Conservation (phyloP, 1,140 invertebrate species). For the Zaprionus nigranus region DNA sequence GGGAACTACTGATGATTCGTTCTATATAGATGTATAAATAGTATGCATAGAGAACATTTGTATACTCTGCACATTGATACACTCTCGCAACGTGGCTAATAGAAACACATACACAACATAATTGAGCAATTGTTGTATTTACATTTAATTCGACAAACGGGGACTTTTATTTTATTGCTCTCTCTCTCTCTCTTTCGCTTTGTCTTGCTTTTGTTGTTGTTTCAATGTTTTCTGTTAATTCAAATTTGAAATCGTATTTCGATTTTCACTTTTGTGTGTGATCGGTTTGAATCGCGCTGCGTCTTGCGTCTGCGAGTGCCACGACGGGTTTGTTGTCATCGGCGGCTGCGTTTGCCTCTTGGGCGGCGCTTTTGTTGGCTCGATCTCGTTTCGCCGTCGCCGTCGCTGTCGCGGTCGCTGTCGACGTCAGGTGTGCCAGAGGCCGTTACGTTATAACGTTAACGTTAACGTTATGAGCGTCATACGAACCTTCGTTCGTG, state of each 20-base stretch:
- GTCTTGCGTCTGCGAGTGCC: constrained; percentile 78
- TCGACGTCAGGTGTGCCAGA: constrained; percentile 36
- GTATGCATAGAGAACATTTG: neutral
- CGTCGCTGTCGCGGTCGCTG: constrained; percentile 3
- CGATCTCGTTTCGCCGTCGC: constrained; percentile 66
- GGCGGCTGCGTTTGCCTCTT: constrained; percentile 73
- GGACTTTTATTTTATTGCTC: neutral
- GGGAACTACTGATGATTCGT: constrained; percentile 26
- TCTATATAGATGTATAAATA: neutral
- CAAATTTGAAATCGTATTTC: constrained; percentile 15
- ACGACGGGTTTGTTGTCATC: constrained; percentile 79
- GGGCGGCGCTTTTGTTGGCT: constrained; percentile 72
- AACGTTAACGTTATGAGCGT: no score
- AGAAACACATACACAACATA: constrained; percentile 11
- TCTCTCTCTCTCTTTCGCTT: neutral
- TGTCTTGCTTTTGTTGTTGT: neutral
- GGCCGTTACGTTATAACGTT: constrained; percentile 44
- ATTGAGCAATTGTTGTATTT: constrained; percentile 28
- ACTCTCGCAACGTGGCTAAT: constrained; percentile 8
- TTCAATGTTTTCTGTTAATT: constrained; percentile 29
- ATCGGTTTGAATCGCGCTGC: constrained; percentile 64
- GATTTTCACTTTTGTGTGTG: constrained; percentile 55
- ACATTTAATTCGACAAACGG: constrained; percentile 18
- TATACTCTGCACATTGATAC: neutral
- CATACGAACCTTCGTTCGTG: constrained; percentile 59